Conservation (phyloP, 2,888 invertebrate genomes). For the Miltochrista miniata region DNA sequence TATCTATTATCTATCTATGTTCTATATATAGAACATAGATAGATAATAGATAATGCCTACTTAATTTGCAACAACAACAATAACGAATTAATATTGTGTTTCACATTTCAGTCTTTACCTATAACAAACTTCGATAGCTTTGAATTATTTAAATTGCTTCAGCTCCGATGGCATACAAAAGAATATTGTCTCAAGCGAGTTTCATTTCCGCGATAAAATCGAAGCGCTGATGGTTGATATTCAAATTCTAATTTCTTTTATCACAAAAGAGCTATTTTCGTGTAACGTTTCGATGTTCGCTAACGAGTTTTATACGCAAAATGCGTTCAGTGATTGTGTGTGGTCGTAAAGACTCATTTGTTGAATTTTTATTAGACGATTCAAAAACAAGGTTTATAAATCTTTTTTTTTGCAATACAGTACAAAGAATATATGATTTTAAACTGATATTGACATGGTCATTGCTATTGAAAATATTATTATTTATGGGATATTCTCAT, state of each 20-base stretch:
- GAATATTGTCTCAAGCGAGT: conserved; percentile 24
- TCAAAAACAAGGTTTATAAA: no score
- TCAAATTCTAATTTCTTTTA: conserved; percentile 34
- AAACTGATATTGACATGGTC: no score
- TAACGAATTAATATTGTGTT: not conserved
- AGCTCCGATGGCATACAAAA: conserved; percentile 21
- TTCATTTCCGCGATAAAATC: conserved; percentile 29
- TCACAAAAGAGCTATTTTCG: conserved; percentile 36
- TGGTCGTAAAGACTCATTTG: conserved; percentile 32
- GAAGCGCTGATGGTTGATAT: conserved; percentile 19
- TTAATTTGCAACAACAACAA: not conserved
- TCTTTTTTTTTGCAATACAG: no score
- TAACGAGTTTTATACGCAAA: conserved; percentile 22
- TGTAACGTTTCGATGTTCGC: conserved; percentile 20
- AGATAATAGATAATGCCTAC: no score
- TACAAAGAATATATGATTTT: no score
- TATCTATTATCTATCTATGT: no score
- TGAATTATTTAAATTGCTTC: conserved; percentile 28
- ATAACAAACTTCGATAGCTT: conserved; percentile 9
- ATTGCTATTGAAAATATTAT: no score
- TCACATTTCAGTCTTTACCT: conserved; percentile 1
- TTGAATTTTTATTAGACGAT: conserved; percentile 37
- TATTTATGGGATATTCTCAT: no score
- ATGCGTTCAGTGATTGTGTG: conserved; percentile 3
- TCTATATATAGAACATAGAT: no score